Conservation (phyloP, 2,797 vertebrate species). For the Betta splendens region DNA sequence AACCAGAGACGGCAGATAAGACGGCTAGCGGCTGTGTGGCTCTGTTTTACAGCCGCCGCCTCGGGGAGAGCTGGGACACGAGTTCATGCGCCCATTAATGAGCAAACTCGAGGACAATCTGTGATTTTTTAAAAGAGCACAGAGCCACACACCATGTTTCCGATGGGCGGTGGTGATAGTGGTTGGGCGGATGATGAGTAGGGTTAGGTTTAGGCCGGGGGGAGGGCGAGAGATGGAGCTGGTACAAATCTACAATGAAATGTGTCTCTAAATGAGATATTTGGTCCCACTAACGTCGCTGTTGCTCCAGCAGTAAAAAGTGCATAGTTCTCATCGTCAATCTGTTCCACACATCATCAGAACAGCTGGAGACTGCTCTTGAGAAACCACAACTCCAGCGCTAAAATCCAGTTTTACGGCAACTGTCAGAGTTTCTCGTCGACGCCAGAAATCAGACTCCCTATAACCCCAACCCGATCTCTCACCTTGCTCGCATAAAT, state of each 20-base stretch:
- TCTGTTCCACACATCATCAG: constrained; percentile 16
- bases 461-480: constrained; percentile 68
- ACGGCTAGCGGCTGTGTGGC: constrained; percentile 56
- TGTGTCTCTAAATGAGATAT: constrained; percentile 7
- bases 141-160: constrained; percentile 16
- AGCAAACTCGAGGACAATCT: constrained; percentile 47
- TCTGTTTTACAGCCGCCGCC: constrained; percentile 68
- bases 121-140: constrained; percentile 46
- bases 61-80: constrained; percentile 43
- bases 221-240: constrained; percentile 1
- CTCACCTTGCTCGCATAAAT: constrained; percentile 75
- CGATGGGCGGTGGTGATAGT: constrained; percentile 32
- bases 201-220: constrained; percentile 29
- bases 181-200: constrained; percentile 13
- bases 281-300: constrained; percentile 6
- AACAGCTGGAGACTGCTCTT: constrained; percentile 15
- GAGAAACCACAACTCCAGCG: constrained; percentile 39
- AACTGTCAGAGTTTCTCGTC: constrained; percentile 71
- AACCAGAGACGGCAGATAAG: constrained; percentile 68
- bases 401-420: constrained; percentile 52
- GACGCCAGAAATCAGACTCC: constrained; percentile 70
- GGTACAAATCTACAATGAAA: constrained; percentile 2
- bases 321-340: constrained; percentile 24
- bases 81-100: constrained; percentile 63
- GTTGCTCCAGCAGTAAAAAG: constrained; percentile 28